phyloP scores from a whole-genome alignment of 2,888 invertebrate species.

The Buathra laborator region DNA sequence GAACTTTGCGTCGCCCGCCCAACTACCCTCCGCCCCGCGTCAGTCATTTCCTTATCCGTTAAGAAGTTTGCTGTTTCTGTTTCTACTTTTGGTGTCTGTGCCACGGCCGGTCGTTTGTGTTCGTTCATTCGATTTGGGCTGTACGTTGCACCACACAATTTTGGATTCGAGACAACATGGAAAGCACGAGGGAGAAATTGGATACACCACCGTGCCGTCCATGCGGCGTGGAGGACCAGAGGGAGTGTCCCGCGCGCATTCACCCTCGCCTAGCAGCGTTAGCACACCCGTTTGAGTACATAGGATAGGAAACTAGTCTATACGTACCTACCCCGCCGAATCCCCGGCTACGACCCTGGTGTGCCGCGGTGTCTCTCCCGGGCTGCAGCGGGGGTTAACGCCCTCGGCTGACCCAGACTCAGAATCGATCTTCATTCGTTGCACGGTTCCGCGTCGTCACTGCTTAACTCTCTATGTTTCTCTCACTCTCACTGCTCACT shows the following conservation, averaged over 20 bases:
- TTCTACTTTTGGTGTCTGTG: slow-evolving; percentile 8
- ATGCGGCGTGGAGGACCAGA: slow-evolving; percentile 27
- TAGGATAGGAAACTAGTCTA: slow-evolving; percentile 63
- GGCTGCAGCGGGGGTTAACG: slow-evolving; percentile 85
- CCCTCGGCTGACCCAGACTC: slow-evolving; percentile 85
- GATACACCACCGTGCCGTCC: slow-evolving; percentile 32
- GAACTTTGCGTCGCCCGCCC: slow-evolving; percentile 9
- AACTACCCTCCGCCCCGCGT: not conserved
- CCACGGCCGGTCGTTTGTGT: not conserved
- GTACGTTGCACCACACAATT: not conserved
- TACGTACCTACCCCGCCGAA: slow-evolving; percentile 72
- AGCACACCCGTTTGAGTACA: slow-evolving; percentile 27
- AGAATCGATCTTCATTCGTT: slow-evolving; percentile 84
- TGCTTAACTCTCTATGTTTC: slow-evolving; percentile 52
- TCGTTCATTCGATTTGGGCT: not conserved
- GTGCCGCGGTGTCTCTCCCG: slow-evolving; percentile 82
- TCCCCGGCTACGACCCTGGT: slow-evolving; percentile 83
- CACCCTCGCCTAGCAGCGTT: slow-evolving; percentile 38
- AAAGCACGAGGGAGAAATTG: not conserved
- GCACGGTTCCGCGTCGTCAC: slow-evolving; percentile 71
- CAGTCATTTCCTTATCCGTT: not conserved
- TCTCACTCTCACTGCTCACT: slow-evolving; percentile 34
- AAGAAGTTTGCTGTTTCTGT: slow-evolving; percentile 9
- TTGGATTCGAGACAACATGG: not conserved
- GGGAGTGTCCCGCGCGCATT: slow-evolving; percentile 62